Conservation (phyloP, 1,140 invertebrate species). For the Lasioglossum baleicum region DNA sequence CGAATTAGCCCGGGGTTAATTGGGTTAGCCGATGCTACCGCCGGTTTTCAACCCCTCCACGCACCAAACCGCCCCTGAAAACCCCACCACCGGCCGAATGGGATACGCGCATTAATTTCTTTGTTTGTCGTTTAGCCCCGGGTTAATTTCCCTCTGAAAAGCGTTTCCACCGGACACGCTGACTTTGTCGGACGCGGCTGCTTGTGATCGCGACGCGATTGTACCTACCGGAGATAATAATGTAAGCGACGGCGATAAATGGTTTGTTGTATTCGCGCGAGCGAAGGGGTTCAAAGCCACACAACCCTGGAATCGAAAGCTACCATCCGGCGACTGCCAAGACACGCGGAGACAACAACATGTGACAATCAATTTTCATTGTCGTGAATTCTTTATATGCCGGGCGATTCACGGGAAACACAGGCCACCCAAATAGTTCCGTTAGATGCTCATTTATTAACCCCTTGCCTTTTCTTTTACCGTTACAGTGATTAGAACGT, state of each 20-base stretch:
- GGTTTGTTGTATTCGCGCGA: neutral
- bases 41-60: conserved; percentile 24
- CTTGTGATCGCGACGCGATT: conserved; percentile 20
- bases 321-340: no score
- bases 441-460: no score
- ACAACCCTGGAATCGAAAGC: no score
- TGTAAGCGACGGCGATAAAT: neutral
- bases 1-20: conserved; percentile 64
- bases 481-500: no score
- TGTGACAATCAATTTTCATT: no score
- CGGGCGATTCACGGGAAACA: no score
- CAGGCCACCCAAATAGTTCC: no score
- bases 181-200: neutral
- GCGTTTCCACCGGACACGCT: conserved; percentile 15
- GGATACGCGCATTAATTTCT: conserved; percentile 60
- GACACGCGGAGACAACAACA: no score
- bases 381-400: no score
- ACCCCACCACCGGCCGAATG: neutral
- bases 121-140: conserved; percentile 38
- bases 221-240: conserved; percentile 28
- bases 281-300: no score
- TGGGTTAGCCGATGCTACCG: conserved; percentile 52
- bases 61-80: neutral
- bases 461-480: no score
- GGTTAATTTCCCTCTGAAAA: conserved; percentile 41